phyloP scores from a whole-genome alignment of 2,888 invertebrate species.

The Sycophila texana region DNA sequence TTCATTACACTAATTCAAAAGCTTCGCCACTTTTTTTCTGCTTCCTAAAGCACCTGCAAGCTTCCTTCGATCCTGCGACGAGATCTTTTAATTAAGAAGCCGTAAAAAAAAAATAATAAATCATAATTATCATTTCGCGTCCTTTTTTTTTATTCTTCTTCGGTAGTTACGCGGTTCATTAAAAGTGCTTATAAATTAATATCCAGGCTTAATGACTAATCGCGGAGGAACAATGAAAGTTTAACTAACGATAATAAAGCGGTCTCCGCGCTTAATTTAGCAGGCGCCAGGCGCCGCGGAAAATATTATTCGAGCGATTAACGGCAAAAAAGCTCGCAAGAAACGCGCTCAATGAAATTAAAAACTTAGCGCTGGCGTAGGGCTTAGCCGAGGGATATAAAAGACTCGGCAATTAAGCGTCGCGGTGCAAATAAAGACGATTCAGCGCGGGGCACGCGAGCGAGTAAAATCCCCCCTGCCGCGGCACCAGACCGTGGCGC shows the following conservation, averaged over 20 bases:
- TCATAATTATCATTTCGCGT: not conserved
- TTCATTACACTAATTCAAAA: too few relatives aligned
- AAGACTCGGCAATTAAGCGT: conserved; percentile 37
- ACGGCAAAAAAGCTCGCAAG: not conserved
- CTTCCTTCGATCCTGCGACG: too few relatives aligned
- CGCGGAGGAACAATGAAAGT: too few relatives aligned
- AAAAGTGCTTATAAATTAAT: not conserved
- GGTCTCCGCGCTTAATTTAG: too few relatives aligned
- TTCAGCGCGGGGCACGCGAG: not conserved
- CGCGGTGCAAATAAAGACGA: conserved; percentile 34
- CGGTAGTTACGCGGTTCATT: not conserved
- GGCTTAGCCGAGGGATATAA: conserved; percentile 7
- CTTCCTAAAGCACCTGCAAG: too few relatives aligned
- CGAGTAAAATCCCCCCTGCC: too few relatives aligned
- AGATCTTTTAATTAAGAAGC: too few relatives aligned
- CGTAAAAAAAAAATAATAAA: not conserved
- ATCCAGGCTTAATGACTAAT: not conserved
- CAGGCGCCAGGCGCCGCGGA: too few relatives aligned
- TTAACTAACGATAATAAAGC: too few relatives aligned
- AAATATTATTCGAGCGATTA: conserved; percentile 10
- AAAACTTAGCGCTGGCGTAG: conserved; percentile 17
- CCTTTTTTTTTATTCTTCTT: not conserved
- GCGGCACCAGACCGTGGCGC: not conserved
- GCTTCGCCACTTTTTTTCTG: too few relatives aligned
- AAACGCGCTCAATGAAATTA: conserved; percentile 26